Evolutionary conservation across 2,113 vertebrate species (phyloP).

Genomic region (Toxotes jaculatrix): DNA sequence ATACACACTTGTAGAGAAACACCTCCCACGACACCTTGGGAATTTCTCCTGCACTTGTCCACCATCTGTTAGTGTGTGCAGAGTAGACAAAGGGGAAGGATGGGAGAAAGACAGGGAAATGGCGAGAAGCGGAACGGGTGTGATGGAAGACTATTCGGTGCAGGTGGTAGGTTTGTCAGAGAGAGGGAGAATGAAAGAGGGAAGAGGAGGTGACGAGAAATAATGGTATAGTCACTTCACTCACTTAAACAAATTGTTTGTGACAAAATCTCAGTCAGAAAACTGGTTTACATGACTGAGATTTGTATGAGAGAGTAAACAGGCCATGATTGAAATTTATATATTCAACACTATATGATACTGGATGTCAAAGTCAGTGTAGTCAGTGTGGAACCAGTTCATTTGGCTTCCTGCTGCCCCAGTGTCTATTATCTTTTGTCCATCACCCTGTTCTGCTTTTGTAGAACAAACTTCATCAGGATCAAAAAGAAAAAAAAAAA

Average conservation of each 20-base stretch:
- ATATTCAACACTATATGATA: no score
- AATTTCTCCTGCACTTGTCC: constrained; percentile 30
- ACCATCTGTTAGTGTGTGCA: constrained; percentile 58
- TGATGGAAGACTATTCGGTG: neutral
- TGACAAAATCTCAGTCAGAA: neutral
- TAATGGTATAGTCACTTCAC: neutral
- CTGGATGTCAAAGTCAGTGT: no score
- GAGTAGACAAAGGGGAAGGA: neutral
- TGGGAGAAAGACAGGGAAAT: no score
- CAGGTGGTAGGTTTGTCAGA: constrained; percentile 41
- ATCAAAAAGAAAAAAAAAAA: neutral
- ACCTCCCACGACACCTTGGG: constrained; percentile 56
- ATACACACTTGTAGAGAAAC: constrained; percentile 26
- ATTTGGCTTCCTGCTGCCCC: neutral
- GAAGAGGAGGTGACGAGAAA: neutral
- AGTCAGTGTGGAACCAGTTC: neutral
- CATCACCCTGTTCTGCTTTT: neutral
- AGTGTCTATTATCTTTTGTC: neutral
- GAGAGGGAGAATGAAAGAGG: neutral
- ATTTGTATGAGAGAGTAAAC: no score
- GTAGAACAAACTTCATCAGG: neutral
- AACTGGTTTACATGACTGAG: no score
- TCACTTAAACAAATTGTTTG: neutral
- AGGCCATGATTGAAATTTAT: no score
- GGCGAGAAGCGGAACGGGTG: constrained; percentile 33